Evolutionary conservation across 2,113 vertebrate genomes (phyloP), one percentile per base, ranked within the genome.

Genomic region (Corynorhinus townsendii): DNA sequence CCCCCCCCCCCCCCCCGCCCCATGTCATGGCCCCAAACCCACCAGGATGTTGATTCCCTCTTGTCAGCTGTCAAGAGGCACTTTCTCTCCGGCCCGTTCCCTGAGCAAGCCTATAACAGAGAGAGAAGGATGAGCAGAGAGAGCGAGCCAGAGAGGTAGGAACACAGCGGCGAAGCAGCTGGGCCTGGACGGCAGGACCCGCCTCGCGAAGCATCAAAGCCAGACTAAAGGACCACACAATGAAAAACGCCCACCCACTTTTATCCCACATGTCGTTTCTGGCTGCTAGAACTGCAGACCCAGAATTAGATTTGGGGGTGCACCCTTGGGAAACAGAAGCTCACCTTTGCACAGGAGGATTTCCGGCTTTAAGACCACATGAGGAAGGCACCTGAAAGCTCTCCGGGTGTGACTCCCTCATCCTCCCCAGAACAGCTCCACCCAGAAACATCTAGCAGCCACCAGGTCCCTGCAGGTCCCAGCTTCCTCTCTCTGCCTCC

Each of bases 61-160:
- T 83, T 52, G 90, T 96, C 94, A 90, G 71, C 90, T 88, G 83
- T 91, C 95, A 84, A 19, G 82, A 87, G 87, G 76, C 35, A 64
- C 93, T 40, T 68, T 3, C 1, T 90, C 86, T 54, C 40, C 40
- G 1, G 38, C 33, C 20, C 4, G 4, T 19, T 30, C 49, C 26
- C 90, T 11, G 64, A 93, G 90, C 77, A 35, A 43, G 33, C 7
- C 9, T 1, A 0, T 19, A 12, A 40, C 35, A 49, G 59, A 47
- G 83, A 43, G 28, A 84, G 88, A 92, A 45, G 73, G 6, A 12
- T 8, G 56, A 38, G 11, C n/a, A 5, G 54, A 52, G 66, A 62
- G 40, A 5, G 12, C 2, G 40, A 80, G 45, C 11, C 11, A 4
- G 72, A 45, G 22, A 38, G 89, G 35, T 43, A 11, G 30, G 8